Percentiles rank a stretch among this genome's conserved stretches.
phyloP scores from a whole-genome alignment of 1,140 invertebrate genomes.

The Drosophila repleta region DNA sequence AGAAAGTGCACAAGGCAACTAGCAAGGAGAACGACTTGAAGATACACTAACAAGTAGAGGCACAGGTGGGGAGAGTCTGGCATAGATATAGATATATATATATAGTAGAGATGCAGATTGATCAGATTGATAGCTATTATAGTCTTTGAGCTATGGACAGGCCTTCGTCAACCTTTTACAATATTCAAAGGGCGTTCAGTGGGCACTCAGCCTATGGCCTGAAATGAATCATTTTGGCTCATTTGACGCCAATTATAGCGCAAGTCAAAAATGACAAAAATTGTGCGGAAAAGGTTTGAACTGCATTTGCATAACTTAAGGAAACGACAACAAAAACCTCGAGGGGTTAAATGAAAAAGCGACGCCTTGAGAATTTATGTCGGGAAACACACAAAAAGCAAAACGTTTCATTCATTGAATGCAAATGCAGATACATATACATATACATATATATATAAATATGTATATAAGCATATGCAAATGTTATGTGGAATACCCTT shows the following conservation, averaged over 20 bases:
- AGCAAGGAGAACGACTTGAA: too few species aligned
- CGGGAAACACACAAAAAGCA: slow-evolving; percentile 13
- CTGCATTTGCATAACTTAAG: slow-evolving; percentile 64
- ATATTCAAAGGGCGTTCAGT: background rate
- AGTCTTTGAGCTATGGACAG: too few species aligned
- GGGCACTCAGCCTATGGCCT: too few species aligned
- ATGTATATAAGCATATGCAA: slow-evolving; percentile 12
- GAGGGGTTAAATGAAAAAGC: slow-evolving; percentile 38
- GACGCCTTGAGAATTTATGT: slow-evolving; percentile 24
- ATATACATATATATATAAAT: slow-evolving; percentile 17
- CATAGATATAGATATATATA: too few species aligned
- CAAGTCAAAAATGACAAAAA: slow-evolving; percentile 61
- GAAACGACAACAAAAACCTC: background rate
- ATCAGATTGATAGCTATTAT: too few species aligned
- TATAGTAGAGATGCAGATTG: too few species aligned
- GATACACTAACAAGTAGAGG: too few species aligned
- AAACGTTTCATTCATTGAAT: slow-evolving; percentile 69
- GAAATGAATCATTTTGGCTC: slow-evolving; percentile 16
- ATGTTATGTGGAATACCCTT: slow-evolving; percentile 30
- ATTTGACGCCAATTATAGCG: slow-evolving; percentile 56
- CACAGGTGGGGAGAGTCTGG: too few species aligned
- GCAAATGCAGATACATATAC: slow-evolving; percentile 33
- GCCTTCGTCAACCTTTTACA: too few species aligned
- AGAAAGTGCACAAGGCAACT: background rate
- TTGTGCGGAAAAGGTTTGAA: slow-evolving; percentile 15